phyloP scores from a whole-genome alignment of 2,113 vertebrate genomes.

The Bubo blakistoni region DNA sequence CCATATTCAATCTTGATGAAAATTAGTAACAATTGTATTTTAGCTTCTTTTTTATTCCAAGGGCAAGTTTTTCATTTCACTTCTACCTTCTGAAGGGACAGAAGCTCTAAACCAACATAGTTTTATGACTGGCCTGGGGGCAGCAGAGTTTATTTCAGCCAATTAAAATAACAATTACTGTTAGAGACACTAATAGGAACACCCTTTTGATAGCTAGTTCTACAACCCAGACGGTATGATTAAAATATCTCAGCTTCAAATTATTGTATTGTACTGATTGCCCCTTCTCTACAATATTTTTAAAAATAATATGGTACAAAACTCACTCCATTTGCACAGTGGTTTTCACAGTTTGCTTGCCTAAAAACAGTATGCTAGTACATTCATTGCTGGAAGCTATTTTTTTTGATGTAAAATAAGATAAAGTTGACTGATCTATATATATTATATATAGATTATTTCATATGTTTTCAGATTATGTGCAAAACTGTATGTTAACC shows the following conservation, averaged over 20 bases:
- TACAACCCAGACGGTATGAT: conserved; percentile 2
- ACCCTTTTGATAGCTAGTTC: background rate
- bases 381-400: background rate
- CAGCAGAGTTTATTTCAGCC: conserved; percentile 61
- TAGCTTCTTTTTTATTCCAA: background rate
- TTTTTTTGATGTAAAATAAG: background rate
- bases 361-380: background rate
- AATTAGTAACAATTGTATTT: background rate
- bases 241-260: conserved; percentile 29
- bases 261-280: background rate
- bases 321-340: background rate
- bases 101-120: background rate
- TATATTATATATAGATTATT: background rate
- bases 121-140: conserved; percentile 25
- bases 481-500: background rate
- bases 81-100: conserved; percentile 2
- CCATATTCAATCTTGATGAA: background rate
- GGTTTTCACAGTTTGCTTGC: conserved; percentile 2
- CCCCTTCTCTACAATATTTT: background rate
- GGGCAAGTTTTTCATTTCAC: background rate
- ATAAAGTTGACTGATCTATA: background rate
- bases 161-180: conserved; percentile 70
- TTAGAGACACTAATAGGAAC: conserved; percentile 14
- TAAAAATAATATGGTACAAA: background rate
- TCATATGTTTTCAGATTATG: background rate